Base-by-base conservation (phyloP, 37 sponge, comb jelly and placozoan genomes). In the Mnemiopsis leidyi region DNA sequence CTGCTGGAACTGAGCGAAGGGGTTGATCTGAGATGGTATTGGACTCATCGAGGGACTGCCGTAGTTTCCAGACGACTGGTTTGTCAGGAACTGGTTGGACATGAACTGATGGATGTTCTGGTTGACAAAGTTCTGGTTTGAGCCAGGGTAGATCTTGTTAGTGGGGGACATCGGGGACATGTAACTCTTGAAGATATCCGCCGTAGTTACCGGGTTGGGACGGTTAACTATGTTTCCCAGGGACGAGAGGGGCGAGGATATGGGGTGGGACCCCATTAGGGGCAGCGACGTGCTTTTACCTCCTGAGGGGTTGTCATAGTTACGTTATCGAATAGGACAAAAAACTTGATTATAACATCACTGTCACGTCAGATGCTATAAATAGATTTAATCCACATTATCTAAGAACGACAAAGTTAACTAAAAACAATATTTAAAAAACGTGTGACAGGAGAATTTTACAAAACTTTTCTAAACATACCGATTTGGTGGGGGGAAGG, bases 41-140 rank as follows among this genome's bases (percentile, higher is more conserved):
- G 90, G 90, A 37, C 90, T 85, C 90, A 85, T 85, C 0, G 90
- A 85, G 48, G 90, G 90, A 18, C 61, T 40, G 75, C 30, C 75
- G n/a, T 71, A 71, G 75, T 28, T 71, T 7, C 30, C 61, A 5
- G 61, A 48, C 9, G 61, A 48, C 32, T 77, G 32, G 79, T 77
- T 77, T 5, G 79, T 26, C 36, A 32, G 33, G 79, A 31, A 32
- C 20, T 26, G 35, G 90, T 35, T 23, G 7, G 90, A 40, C 61
- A 40, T 85, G 90, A 85, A 85, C 13, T 48, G 61, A n/a, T 85
- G 90, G 61, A n/a, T 33, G 35, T 23, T n/a, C 30, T 40, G 90
- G 21, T 32, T 33, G 2, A 71, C 30, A 25, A 28, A 29, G 9
- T 28, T 38, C 48, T 38, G 90, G 61, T 33, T 85, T 35, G 90